phyloP scores from a whole-genome alignment of 2,888 invertebrate genomes.

The Drepanosiphum platanoidis region DNA sequence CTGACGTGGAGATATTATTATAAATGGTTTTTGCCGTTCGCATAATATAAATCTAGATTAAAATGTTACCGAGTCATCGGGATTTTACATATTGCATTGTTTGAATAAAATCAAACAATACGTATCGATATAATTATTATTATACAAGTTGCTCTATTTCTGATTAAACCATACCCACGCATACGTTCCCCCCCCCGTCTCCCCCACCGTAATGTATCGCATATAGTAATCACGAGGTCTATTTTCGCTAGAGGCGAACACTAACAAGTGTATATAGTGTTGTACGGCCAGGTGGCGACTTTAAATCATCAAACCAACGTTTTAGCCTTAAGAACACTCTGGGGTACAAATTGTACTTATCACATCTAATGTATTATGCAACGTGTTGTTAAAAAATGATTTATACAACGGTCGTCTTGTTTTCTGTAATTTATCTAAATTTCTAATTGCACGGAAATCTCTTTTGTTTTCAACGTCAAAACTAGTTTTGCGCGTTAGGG shows the following conservation, averaged over 20 bases:
- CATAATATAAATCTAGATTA: conserved; percentile 4
- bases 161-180: conserved; percentile 21
- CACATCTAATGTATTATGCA: too few species aligned
- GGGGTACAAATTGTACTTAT: background rate
- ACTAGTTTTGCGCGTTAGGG: background rate
- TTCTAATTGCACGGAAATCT: background rate
- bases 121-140: background rate
- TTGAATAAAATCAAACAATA: background rate
- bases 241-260: background rate
- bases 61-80: background rate
- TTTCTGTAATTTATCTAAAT: background rate
- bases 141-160: conserved; percentile 4
- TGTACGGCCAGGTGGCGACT: background rate
- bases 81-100: background rate
- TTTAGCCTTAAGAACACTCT: background rate
- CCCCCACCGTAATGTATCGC: too few species aligned
- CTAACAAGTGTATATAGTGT: background rate
- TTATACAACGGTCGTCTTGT: background rate
- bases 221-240: background rate
- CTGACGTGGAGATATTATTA: background rate
- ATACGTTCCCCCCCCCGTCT: too few species aligned
- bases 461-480: background rate
- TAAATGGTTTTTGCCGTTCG: background rate
- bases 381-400: background rate
- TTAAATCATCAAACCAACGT: background rate